A percentile compares a stretch with the other conserved stretches of the same genome.
These are phyloP conservation scores for Anser cygnoides DNA, from an alignment of 2,113 vertebrate species.

Conservation along the genomic window DNA sequence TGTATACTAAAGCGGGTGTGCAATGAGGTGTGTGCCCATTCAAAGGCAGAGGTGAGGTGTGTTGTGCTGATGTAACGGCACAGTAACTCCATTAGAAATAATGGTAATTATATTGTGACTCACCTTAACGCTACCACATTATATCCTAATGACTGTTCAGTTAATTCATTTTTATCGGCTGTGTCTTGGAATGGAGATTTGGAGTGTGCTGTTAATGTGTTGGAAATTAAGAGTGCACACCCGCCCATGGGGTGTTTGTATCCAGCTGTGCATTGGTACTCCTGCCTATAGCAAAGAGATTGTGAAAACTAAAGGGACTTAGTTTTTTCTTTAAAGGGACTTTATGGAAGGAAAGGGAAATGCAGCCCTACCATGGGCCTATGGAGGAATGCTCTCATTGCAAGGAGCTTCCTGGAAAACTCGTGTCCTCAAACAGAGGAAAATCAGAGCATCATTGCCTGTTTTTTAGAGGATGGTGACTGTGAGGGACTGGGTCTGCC, in stretches of 20 bases:
- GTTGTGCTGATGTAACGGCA: slow-evolving; percentile 17
- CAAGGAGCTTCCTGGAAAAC: neutral
- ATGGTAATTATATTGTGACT: slow-evolving; percentile 58
- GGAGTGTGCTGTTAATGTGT: slow-evolving; percentile 20
- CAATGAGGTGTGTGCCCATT: slow-evolving; percentile 33
- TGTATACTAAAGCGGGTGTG: neutral
- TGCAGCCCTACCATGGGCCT: neutral
- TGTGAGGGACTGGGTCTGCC: neutral
- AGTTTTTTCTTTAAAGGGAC: no score
- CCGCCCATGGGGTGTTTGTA: neutral
- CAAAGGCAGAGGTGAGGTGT: neutral
- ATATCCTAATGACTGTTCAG: slow-evolving; percentile 56
- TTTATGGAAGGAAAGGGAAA: neutral
- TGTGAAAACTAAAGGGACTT: neutral
- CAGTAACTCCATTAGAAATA: slow-evolving; percentile 50
- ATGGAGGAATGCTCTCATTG: neutral
- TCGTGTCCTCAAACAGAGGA: neutral
- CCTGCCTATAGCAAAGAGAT: neutral
- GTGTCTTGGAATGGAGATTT: slow-evolving; percentile 19
- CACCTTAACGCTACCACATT: slow-evolving; percentile 61
- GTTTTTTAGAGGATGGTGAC: neutral
- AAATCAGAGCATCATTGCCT: neutral
- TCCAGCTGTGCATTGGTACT: neutral
- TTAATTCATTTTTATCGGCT: slow-evolving; percentile 62
- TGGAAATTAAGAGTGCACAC: slow-evolving; percentile 5